Evolutionary conservation across 64 coral and sea anemone species (phyloP).

Genomic region (Astreopora myriophthalma): DNA sequence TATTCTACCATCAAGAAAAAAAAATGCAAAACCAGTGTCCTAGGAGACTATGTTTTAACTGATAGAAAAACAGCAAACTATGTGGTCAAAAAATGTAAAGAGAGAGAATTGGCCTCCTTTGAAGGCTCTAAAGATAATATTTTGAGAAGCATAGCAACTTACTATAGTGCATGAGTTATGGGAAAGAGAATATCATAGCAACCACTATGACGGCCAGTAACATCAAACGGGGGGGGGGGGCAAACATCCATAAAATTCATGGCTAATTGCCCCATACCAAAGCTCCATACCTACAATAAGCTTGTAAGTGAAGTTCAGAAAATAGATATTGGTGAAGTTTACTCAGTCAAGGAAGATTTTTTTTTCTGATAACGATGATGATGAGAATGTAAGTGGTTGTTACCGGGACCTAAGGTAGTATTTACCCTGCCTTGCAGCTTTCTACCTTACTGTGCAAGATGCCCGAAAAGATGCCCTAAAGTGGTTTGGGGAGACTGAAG

Average conservation of each 20-base stretch:
- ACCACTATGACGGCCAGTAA: slow-evolving; percentile 41
- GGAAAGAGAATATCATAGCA: slow-evolving; percentile 62
- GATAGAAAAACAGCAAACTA: slow-evolving; percentile 31
- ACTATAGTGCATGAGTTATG: slow-evolving; percentile 56
- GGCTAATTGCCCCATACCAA: slow-evolving; percentile 55
- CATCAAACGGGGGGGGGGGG: slow-evolving; percentile 37
- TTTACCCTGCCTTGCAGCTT: slow-evolving; percentile 57
- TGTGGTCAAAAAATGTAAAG: not conserved
- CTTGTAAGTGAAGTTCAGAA: slow-evolving; percentile 62
- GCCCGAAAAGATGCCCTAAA: slow-evolving; percentile 55
- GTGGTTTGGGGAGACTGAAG: slow-evolving; percentile 83
- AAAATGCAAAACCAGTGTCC: slow-evolving; percentile 68
- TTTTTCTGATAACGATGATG: not conserved
- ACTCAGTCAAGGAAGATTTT: slow-evolving; percentile 53
- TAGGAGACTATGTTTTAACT: slow-evolving; percentile 60
- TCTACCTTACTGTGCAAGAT: slow-evolving; percentile 67
- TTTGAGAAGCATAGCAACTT: slow-evolving; percentile 58
- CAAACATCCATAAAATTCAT: slow-evolving; percentile 70
- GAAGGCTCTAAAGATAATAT: slow-evolving; percentile 30
- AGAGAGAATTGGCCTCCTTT: not conserved
- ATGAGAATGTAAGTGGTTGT: slow-evolving; percentile 64
- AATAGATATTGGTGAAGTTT: slow-evolving; percentile 71
- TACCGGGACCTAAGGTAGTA: slow-evolving; percentile 64
- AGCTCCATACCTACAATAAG: slow-evolving; percentile 63
- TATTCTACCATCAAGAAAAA: slow-evolving; percentile 73